These are phyloP conservation scores for Clepsis dumicolana DNA, from an alignment of 2,888 invertebrate species.

Conservation along the genomic window DNA sequence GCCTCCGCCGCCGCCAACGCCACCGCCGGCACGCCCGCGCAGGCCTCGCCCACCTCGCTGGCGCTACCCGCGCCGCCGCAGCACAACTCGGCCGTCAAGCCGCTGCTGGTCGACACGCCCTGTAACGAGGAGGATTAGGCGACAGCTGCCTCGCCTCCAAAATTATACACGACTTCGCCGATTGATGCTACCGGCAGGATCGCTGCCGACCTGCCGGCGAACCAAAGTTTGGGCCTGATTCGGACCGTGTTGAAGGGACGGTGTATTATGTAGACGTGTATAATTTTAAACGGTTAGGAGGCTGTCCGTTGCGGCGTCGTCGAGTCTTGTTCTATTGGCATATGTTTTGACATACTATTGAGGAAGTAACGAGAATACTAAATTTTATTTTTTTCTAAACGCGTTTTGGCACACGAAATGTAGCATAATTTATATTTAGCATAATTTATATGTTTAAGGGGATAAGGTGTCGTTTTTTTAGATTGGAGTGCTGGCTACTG, in stretches of 20 bases:
- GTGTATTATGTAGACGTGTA: constrained; percentile 21
- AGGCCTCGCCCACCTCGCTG: constrained; percentile 65
- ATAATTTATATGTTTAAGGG: constrained; percentile 72
- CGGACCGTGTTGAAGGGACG: not conserved
- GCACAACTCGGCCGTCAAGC: constrained; percentile 71
- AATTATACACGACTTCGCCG: constrained; percentile 32
- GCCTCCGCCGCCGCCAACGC: constrained; percentile 52
- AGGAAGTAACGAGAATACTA: constrained; percentile 53
- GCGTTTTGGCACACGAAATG: constrained; percentile 75
- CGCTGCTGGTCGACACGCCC: constrained; percentile 78
- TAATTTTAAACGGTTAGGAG: constrained; percentile 21
- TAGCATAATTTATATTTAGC: constrained; percentile 77
- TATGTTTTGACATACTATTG: constrained; percentile 17
- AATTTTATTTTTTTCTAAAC: constrained; percentile 67
- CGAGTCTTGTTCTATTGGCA: constrained; percentile 6
- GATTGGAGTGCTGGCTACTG: constrained; percentile 77
- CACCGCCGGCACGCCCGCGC: constrained; percentile 60
- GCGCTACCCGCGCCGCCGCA: constrained; percentile 59
- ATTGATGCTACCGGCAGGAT: constrained; percentile 25
- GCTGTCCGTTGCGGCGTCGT: not conserved
- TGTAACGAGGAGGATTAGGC: constrained; percentile 79
- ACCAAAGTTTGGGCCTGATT: constrained; percentile 13
- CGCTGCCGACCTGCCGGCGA: not conserved
- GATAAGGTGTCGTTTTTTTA: constrained; percentile 77
- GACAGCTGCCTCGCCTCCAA: constrained; percentile 7